A percentile compares a stretch with the other conserved stretches of the same genome.
Conservation (phyloP, 1,140 invertebrate species). For the Drosophila dunni region DNA sequence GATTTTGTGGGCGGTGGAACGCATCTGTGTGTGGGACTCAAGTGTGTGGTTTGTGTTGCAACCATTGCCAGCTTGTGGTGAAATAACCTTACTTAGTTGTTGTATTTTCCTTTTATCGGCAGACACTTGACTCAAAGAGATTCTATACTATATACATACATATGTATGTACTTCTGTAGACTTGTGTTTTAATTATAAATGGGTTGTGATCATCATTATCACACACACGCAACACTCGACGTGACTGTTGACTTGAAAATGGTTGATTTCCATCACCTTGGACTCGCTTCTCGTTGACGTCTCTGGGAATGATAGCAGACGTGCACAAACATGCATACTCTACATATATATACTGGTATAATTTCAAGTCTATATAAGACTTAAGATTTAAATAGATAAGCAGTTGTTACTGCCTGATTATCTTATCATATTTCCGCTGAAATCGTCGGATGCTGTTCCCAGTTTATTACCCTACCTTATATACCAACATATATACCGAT, state of each 20-base stretch:
- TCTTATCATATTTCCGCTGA: constrained; percentile 43
- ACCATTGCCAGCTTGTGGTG: constrained; percentile 34
- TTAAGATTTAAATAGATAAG: constrained; percentile 40
- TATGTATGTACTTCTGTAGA: background rate
- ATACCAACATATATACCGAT: background rate
- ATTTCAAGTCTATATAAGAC: background rate
- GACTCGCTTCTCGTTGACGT: constrained; percentile 34
- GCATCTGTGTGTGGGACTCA: constrained; percentile 1
- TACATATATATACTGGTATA: background rate
- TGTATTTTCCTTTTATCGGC: constrained; percentile 6
- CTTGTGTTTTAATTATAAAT: constrained; percentile 18
- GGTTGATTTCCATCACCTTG: constrained; percentile 42
- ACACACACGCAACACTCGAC: constrained; percentile 7
- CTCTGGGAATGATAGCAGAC: constrained; percentile 32
- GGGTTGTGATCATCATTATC: constrained; percentile 13
- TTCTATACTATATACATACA: constrained; percentile 4
- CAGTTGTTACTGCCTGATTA: constrained; percentile 40
- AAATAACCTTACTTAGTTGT: constrained; percentile 27
- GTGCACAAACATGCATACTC: background rate
- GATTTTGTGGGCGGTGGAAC: background rate
- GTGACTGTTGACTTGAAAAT: constrained; percentile 32
- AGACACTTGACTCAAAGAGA: constrained; percentile 1
- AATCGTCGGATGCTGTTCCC: constrained; percentile 58
- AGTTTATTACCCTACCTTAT: background rate
- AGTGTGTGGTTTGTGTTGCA: background rate